These are phyloP conservation scores for Acrobasis repandana DNA, from an alignment of 2,888 invertebrate genomes.

Conservation along the genomic window DNA sequence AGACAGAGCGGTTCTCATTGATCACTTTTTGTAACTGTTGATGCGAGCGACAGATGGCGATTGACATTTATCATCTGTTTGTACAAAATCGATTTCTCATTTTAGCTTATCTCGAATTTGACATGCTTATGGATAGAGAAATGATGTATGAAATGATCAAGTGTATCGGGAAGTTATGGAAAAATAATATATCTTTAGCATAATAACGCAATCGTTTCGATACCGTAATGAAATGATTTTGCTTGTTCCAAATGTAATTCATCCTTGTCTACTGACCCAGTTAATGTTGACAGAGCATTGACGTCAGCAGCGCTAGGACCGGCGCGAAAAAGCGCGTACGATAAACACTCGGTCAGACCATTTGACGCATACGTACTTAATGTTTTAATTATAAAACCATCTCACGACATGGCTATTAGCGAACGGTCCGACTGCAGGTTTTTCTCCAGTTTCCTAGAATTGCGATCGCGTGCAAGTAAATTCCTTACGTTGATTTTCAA, in stretches of 20 bases:
- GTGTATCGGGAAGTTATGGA: not conserved
- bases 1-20: slow-evolving; percentile 11
- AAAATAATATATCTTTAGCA: not conserved
- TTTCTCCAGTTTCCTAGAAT: slow-evolving; percentile 25
- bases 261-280: slow-evolving; percentile 74
- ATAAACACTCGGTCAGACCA: slow-evolving; percentile 56
- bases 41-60: not conserved
- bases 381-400: slow-evolving; percentile 54
- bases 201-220: slow-evolving; percentile 32
- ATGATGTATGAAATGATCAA: not conserved
- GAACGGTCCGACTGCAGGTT: slow-evolving; percentile 32
- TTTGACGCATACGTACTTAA: slow-evolving; percentile 51
- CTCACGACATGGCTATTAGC: slow-evolving; percentile 43
- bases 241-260: slow-evolving; percentile 65
- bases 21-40: slow-evolving; percentile 11
- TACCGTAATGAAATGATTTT: slow-evolving; percentile 55
- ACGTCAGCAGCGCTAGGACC: slow-evolving; percentile 65
- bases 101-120: not conserved
- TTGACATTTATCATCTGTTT: not conserved
- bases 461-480: slow-evolving; percentile 18
- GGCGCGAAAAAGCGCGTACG: slow-evolving; percentile 55
- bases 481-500: slow-evolving; percentile 16
- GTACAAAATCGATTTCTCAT: not conserved
- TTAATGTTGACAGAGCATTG: slow-evolving; percentile 75
- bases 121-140: not conserved